Base-by-base conservation (phyloP, 2,797 vertebrate genomes). In the Hyperoplus lanceolatus region DNA sequence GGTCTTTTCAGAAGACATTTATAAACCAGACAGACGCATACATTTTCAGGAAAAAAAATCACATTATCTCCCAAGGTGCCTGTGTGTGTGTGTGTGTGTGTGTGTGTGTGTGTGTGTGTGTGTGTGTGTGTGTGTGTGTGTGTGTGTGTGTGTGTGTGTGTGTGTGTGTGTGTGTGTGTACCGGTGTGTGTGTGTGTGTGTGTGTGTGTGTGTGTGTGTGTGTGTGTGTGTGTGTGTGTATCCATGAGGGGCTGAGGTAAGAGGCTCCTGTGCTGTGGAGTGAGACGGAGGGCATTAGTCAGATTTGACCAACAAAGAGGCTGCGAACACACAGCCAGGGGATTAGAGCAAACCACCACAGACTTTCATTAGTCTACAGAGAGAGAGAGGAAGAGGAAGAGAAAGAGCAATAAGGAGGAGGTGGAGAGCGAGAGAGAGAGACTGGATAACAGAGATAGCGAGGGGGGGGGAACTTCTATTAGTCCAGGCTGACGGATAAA, bases 291-390 rank as follows among this genome's bases (percentile, higher is more conserved):
- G 87, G 92, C 89, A 91, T 95, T 95, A 95, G 95, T 93, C 90
- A 94, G 93, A 96, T 95, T 92, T 93, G 93, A 90, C 89, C 94
- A 93, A 95, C 94, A 95, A 93, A 94, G 92, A 87, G 81, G 85
- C 87, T 81, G 88, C 79, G 77, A 91, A 92, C 89, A 87, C 87
- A 92, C 84, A 90, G 90, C 82, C 75, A 18, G 75, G 80, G 92
- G 94, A 95, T 95, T 95, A 95, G 92, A 92, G 73, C 88, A 87
- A 93, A 29, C 29, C 91, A 92, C 90, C 89, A 73, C 88, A 90
- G 92, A 90, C 88, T 95, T 94, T 92, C 92, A 95, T 94, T 95
- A 94, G 94, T 93, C 92, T 86, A 77, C 81, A 79, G 86, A 85
- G 29, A 29, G 29, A 29, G 29, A 29, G 90, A 93, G 84, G 81